These are phyloP conservation scores for Mixornis gularis DNA, from an alignment of 2,113 vertebrate genomes.

Conservation along the genomic window DNA sequence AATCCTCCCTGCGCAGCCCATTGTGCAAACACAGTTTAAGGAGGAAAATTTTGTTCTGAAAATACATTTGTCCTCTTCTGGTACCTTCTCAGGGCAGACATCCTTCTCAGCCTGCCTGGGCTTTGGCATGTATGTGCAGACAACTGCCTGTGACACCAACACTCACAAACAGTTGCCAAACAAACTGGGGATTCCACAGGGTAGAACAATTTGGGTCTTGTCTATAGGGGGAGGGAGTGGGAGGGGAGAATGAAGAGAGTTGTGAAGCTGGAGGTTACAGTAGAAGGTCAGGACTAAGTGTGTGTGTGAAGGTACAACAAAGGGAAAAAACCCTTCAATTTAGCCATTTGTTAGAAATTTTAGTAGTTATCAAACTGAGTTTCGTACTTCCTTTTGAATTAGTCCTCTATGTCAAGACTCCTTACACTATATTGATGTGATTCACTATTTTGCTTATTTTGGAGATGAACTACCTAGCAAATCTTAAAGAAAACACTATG, in stretches of 20 bases:
- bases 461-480: neutral
- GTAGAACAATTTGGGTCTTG: neutral
- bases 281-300: neutral
- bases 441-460: neutral
- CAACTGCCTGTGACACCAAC: neutral
- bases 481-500: neutral
- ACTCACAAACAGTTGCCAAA: neutral
- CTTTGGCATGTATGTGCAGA: neutral
- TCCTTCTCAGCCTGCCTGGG: neutral
- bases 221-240: neutral
- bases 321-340: neutral
- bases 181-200: accelerated
- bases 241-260: neutral
- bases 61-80: neutral
- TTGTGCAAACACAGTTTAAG: neutral
- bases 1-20: neutral
- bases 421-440: neutral
- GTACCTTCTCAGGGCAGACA: neutral
- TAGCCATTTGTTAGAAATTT: neutral
- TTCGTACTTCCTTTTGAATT: neutral
- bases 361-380: neutral
- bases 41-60: neutral
- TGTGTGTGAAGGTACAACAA: neutral
- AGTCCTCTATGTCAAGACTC: neutral
- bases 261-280: neutral